Evolutionary conservation across 2,888 invertebrate species (phyloP).

Genomic region (Rhagonycha lutea): DNA sequence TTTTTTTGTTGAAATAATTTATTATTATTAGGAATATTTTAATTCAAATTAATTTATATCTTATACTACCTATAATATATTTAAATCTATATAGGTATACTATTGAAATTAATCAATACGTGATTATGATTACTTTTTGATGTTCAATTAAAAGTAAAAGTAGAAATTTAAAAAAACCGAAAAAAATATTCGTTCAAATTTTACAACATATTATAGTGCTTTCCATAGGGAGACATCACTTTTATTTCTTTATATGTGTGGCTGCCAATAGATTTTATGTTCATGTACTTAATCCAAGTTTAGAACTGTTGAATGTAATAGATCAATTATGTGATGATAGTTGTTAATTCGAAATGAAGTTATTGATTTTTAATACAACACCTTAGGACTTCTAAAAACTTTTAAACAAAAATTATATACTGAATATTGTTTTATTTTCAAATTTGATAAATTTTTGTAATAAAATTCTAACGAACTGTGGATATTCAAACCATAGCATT

Average conservation of each 20-base stretch:
- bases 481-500: too few relatives aligned
- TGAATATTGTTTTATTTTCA: too few relatives aligned
- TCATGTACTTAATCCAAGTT: not conserved
- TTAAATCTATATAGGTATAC: too few relatives aligned
- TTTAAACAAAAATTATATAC: not conserved
- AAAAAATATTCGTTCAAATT: not conserved
- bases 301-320: not conserved
- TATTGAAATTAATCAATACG: too few relatives aligned
- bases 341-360: not conserved
- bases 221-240: not conserved
- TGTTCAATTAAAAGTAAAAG: not conserved
- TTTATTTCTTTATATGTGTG: not conserved
- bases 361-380: not conserved
- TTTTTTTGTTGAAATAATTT: not conserved
- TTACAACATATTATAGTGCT: not conserved
- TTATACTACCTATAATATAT: too few relatives aligned
- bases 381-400: not conserved
- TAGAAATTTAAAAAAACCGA: not conserved
- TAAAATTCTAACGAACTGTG: too few relatives aligned
- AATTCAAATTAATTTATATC: too few relatives aligned
- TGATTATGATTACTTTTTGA: not conserved
- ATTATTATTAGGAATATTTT: too few relatives aligned
- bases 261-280: not conserved
- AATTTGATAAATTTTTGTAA: too few relatives aligned
- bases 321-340: not conserved